These are phyloP conservation scores for Carcharodon carcharias DNA, from an alignment of 2,797 vertebrate species.

Conservation along the genomic window DNA sequence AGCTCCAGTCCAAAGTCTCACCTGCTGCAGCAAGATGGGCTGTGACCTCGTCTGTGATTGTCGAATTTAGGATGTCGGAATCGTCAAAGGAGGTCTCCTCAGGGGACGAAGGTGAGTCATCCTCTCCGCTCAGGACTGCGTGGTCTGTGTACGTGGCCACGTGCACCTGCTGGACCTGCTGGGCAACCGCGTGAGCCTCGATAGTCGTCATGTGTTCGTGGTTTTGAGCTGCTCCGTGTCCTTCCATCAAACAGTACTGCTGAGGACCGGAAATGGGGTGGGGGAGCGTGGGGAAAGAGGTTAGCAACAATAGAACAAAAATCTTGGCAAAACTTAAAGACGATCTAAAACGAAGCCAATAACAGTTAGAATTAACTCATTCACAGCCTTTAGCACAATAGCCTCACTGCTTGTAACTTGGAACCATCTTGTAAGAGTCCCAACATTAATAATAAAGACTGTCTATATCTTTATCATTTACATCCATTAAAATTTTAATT, in stretches of 20 bases:
- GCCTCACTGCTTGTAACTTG: not conserved
- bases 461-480: not conserved
- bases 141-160: constrained; percentile 88
- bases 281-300: not conserved
- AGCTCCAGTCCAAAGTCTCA: constrained; percentile 45
- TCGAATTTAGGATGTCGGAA: constrained; percentile 94
- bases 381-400: not conserved
- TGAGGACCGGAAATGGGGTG: constrained; percentile 20
- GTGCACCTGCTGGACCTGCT: constrained; percentile 83
- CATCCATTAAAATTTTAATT: not conserved
- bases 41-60: constrained; percentile 86
- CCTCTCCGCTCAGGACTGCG: constrained; percentile 87
- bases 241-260: constrained; percentile 72
- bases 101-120: constrained; percentile 89
- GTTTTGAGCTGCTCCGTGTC: constrained; percentile 76
- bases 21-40: constrained; percentile 95
- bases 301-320: not conserved
- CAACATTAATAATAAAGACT: not conserved
- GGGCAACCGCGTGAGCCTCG: constrained; percentile 84
- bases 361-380: not conserved
- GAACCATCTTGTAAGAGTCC: not conserved
- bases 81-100: constrained; percentile 94
- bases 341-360: not conserved
- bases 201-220: constrained; percentile 90
- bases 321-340: not conserved